Evolutionary conservation across 92 coral and sea anemone genomes (phyloP).

Genomic region (Porites lobata): DNA sequence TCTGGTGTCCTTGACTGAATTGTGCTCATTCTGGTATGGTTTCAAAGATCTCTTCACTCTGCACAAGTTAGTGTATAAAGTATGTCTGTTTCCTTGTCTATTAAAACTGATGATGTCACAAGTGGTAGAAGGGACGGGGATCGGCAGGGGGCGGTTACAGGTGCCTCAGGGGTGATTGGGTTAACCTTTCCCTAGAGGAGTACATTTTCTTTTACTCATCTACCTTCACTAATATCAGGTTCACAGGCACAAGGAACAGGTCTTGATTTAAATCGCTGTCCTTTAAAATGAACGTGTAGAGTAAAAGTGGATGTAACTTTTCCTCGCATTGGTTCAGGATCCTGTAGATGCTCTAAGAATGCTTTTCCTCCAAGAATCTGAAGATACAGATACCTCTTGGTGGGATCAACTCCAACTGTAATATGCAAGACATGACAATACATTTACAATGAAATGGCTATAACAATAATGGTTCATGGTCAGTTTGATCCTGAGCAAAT

Average conservation of each 20-base stretch:
- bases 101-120: too few relatives aligned
- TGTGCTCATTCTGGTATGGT: too few relatives aligned
- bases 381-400: slow-evolving; percentile 93
- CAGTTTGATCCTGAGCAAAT: too few relatives aligned
- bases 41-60: too few relatives aligned
- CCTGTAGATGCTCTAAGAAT: slow-evolving; percentile 96
- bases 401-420: slow-evolving; percentile 90
- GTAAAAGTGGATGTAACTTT: slow-evolving; percentile 95
- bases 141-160: too few relatives aligned
- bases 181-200: too few relatives aligned
- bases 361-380: slow-evolving; percentile 99
- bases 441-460: not conserved
- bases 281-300: slow-evolving; percentile 93
- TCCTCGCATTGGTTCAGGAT: slow-evolving; percentile 95
- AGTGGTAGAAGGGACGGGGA: too few relatives aligned
- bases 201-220: not conserved
- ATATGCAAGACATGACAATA: slow-evolving; percentile 9
- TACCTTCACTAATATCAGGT: slow-evolving; percentile 98
- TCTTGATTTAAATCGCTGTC: slow-evolving; percentile 94
- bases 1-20: too few relatives aligned
- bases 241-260: slow-evolving; percentile 99
- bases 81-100: too few relatives aligned
- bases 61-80: too few relatives aligned
- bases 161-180: too few relatives aligned
- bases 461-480: too few relatives aligned